phyloP scores from a whole-genome alignment of 2,888 invertebrate species.

The Nymphalis polychloros region DNA sequence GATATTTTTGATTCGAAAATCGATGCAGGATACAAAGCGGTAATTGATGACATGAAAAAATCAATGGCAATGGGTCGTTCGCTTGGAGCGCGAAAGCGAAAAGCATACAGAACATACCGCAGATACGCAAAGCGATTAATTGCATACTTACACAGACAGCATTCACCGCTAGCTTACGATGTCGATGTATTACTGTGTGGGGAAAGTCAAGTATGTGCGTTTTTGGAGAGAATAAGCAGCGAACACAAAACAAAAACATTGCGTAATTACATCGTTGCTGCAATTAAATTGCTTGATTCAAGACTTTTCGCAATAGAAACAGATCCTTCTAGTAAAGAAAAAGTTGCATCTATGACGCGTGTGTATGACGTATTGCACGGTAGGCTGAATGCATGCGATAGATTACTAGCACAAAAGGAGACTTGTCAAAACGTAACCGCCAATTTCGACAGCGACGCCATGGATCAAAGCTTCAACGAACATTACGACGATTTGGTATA shows the following conservation, averaged over 20 bases:
- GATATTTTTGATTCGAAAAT: constrained; percentile 79
- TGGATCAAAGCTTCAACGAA: constrained; percentile 68
- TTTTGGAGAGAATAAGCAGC: constrained; percentile 71
- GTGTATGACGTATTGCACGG: constrained; percentile 75
- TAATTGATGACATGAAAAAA: constrained; percentile 80
- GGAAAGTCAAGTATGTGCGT: constrained; percentile 74
- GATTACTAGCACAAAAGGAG: constrained; percentile 68
- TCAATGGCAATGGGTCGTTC: constrained; percentile 78
- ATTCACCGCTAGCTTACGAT: constrained; percentile 77
- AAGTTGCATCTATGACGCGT: constrained; percentile 75
- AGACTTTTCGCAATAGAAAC: constrained; percentile 77
- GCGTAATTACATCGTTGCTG: constrained; percentile 76
- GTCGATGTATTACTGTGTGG: constrained; percentile 76
- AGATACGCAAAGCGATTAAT: constrained; percentile 77
- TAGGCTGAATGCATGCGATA: constrained; percentile 70
- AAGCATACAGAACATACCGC: constrained; percentile 75
- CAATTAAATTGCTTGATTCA: constrained; percentile 76
- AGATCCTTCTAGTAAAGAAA: constrained; percentile 76
- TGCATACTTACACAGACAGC: constrained; percentile 73
- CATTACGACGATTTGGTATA: constrained; percentile 67
- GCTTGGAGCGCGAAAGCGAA: constrained; percentile 71
- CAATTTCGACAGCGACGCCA: constrained; percentile 63
- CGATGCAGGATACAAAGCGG: constrained; percentile 79
- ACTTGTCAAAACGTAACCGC: constrained; percentile 53
- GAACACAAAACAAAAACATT: constrained; percentile 78